These are phyloP conservation scores for Frieseomelitta varia DNA, from an alignment of 1,140 invertebrate species.

Conservation along the genomic window DNA sequence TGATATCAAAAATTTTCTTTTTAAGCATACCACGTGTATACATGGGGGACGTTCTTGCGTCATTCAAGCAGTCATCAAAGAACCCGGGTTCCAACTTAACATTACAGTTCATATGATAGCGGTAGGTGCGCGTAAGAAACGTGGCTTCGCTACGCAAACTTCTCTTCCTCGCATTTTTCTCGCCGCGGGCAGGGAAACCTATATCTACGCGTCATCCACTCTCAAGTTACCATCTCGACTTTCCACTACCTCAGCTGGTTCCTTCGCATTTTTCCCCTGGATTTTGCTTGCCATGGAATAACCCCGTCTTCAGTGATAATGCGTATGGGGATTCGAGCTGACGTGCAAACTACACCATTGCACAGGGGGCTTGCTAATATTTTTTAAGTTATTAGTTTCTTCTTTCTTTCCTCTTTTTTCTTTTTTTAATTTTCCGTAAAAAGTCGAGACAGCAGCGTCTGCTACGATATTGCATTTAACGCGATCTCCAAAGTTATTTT, in stretches of 20 bases:
- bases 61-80: constrained; percentile 17
- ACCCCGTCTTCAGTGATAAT: constrained; percentile 35
- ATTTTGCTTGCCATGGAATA: constrained; percentile 33
- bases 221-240: constrained; percentile 59
- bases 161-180: constrained; percentile 60
- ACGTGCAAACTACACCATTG: constrained; percentile 38
- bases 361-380: background rate
- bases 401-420: too few relatives aligned
- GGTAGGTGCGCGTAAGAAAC: constrained; percentile 13
- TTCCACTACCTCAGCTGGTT: constrained; percentile 50
- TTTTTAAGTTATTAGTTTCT: background rate
- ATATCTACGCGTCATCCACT: constrained; percentile 58
- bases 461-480: background rate
- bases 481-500: background rate
- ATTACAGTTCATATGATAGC: constrained; percentile 6
- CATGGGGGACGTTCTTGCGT: background rate
- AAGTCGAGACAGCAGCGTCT: background rate
- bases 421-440: background rate
- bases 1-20: background rate
- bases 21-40: too few relatives aligned
- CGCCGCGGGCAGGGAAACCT: constrained; percentile 39
- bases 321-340: constrained; percentile 39
- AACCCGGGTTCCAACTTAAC: constrained; percentile 3
- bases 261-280: constrained; percentile 50
- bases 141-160: constrained; percentile 45